phyloP scores from a whole-genome alignment of 1,140 invertebrate species.

The Plodia interpunctella region DNA sequence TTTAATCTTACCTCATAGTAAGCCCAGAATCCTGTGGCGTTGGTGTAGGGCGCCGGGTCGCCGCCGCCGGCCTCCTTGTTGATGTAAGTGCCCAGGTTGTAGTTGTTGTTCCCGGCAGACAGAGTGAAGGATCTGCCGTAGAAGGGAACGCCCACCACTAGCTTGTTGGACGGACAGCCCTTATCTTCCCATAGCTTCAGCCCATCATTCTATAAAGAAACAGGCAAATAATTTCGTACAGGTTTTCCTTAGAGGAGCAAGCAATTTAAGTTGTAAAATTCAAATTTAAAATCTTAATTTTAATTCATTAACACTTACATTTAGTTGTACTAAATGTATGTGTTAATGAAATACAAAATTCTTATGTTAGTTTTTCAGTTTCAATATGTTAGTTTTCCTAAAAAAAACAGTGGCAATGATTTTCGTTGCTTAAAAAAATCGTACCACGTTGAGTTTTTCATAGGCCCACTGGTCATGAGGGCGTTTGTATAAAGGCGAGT shows the following conservation, averaged over 20 bases:
- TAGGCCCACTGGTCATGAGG: slow-evolving; percentile 92
- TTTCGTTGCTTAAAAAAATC: too few species aligned
- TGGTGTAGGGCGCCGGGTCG: slow-evolving; percentile 88
- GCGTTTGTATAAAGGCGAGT: slow-evolving; percentile 89
- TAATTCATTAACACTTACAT: too few species aligned
- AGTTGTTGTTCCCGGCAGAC: slow-evolving; percentile 87
- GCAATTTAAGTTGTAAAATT: too few species aligned
- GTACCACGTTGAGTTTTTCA: slow-evolving; percentile 91
- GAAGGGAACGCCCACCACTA: slow-evolving; percentile 92
- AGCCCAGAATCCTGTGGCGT: slow-evolving; percentile 89
- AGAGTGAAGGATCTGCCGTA: slow-evolving; percentile 91
- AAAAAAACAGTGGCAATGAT: too few species aligned
- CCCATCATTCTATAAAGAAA: slow-evolving; percentile 89
- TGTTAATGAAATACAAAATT: too few species aligned
- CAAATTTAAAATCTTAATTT: too few species aligned
- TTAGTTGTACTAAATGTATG: too few species aligned
- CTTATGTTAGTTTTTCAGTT: too few species aligned
- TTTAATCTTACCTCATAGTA: slow-evolving; percentile 87
- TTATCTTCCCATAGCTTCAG: slow-evolving; percentile 90
- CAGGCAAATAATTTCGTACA: too few species aligned
- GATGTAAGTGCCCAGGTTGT: slow-evolving; percentile 88
- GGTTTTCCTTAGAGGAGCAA: too few species aligned
- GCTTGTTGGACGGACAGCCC: slow-evolving; percentile 90
- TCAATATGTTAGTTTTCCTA: too few species aligned
- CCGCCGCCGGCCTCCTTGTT: slow-evolving; percentile 93